These are phyloP conservation scores for Cephus nigrinus DNA, from an alignment of 2,888 invertebrate genomes.

Conservation along the genomic window DNA sequence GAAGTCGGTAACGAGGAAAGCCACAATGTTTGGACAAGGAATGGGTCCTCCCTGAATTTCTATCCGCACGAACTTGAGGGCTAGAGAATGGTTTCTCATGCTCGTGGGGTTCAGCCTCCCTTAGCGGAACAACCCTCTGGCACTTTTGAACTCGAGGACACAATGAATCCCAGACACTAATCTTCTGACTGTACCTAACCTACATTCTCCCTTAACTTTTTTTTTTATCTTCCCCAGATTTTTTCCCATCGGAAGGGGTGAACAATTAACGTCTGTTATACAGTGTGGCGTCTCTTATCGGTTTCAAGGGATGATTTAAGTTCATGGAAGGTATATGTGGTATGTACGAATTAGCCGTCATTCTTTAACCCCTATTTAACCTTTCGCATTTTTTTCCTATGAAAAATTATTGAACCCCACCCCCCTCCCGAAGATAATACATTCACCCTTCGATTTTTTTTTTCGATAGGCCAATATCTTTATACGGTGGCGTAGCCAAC, in stretches of 20 bases:
- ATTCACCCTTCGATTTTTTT: background rate
- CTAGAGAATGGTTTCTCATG: conserved; percentile 19
- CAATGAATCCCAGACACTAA: background rate
- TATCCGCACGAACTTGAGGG: background rate
- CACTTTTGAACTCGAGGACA: background rate
- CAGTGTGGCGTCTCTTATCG: background rate
- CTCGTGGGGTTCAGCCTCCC: conserved; percentile 10
- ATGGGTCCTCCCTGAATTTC: conserved; percentile 12
- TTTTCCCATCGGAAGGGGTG: background rate
- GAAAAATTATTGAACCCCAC: background rate
- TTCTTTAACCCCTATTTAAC: background rate
- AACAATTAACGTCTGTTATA: background rate
- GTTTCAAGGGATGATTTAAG: background rate
- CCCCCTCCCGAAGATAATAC: background rate
- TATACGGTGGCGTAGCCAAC: background rate
- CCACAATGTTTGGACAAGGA: conserved; percentile 33
- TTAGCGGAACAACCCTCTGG: background rate
- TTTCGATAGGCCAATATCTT: background rate
- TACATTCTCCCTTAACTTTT: background rate
- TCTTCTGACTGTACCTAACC: background rate
- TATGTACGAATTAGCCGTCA: background rate
- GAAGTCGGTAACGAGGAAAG: conserved; percentile 12
- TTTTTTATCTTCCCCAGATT: background rate
- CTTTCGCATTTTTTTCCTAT: background rate
- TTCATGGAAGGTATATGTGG: background rate